Percentiles rank a stretch among this genome's conserved stretches.
These are phyloP conservation scores for Glossophaga mutica DNA, from an alignment of 2,797 vertebrate species.

Conservation along the genomic window DNA sequence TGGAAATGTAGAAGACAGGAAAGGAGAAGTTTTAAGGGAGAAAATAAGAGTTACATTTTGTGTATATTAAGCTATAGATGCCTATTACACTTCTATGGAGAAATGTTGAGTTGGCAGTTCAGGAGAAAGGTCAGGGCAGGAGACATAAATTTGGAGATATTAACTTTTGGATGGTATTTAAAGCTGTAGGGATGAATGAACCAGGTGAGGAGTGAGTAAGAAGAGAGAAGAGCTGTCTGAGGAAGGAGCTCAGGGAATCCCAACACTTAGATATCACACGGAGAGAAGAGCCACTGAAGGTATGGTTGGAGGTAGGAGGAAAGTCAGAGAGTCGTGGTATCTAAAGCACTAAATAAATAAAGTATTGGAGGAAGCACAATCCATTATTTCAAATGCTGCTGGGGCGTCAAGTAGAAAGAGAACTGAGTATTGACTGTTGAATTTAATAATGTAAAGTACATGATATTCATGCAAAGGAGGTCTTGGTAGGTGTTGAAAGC, in stretches of 20 bases:
- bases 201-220: not conserved
- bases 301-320: not conserved
- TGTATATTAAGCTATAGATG: not conserved
- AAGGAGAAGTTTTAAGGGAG: not conserved
- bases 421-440: not conserved
- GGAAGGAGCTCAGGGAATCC: not conserved
- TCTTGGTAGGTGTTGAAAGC: not conserved
- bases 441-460: not conserved
- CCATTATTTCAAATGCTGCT: not conserved
- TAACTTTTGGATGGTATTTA: not conserved
- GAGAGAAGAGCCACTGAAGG: not conserved
- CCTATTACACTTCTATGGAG: not conserved
- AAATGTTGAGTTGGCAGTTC: not conserved
- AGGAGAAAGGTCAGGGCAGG: not conserved
- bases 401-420: not conserved
- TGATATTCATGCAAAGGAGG: not conserved
- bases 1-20: not conserved
- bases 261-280: not conserved
- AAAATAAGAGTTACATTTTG: not conserved
- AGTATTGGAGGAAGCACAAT: not conserved
- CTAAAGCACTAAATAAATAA: not conserved
- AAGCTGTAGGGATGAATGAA: not conserved
- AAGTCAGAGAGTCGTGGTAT: not conserved
- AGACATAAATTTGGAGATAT: not conserved
- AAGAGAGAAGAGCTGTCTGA: not conserved